These are phyloP conservation scores for Luidia sarsii DNA, from an alignment of 53 echinoderm and acorn worm genomes.

Conservation along the genomic window DNA sequence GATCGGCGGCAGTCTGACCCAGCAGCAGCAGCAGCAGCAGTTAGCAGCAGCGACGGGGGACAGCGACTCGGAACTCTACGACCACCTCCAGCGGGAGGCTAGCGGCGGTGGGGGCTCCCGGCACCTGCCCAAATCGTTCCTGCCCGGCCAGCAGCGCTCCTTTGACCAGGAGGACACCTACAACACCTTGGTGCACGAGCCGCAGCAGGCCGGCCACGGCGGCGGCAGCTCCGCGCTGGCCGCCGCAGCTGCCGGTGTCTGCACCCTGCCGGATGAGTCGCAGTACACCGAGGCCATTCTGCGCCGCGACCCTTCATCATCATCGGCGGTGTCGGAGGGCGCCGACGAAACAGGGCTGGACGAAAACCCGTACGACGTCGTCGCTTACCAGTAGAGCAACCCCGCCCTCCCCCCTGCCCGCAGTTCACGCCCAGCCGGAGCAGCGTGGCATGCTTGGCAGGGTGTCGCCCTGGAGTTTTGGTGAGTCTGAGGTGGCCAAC, in stretches of 20 bases:
- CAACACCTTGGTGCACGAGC: not conserved
- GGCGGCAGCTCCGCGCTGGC: not conserved
- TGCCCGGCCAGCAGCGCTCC: conserved; percentile 7
- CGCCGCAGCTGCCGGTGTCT: not conserved
- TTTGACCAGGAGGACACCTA: conserved; percentile 16
- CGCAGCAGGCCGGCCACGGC: not conserved
- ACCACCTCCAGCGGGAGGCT: conserved; percentile 37
- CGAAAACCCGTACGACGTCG: conserved; percentile 43
- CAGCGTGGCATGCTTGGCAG: too few species aligned
- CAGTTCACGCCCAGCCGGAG: too few species aligned
- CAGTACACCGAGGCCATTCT: conserved; percentile 16
- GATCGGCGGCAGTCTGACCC: not conserved
- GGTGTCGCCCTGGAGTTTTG: too few species aligned
- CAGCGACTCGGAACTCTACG: conserved; percentile 20
- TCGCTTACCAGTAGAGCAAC: too few species aligned
- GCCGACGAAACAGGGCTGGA: conserved; percentile 2
- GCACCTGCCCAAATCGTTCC: not conserved
- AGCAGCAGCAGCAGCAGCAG: too few species aligned
- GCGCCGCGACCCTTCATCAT: not conserved
- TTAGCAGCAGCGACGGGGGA: too few species aligned
- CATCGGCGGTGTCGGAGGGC: not conserved
- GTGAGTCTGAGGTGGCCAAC: too few species aligned
- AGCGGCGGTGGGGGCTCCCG: not conserved
- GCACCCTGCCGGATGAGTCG: conserved; percentile 16
- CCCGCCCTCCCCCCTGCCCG: too few species aligned